Evolutionary conservation across 2,113 vertebrate species (phyloP).

Genomic region (Tyto alba): DNA sequence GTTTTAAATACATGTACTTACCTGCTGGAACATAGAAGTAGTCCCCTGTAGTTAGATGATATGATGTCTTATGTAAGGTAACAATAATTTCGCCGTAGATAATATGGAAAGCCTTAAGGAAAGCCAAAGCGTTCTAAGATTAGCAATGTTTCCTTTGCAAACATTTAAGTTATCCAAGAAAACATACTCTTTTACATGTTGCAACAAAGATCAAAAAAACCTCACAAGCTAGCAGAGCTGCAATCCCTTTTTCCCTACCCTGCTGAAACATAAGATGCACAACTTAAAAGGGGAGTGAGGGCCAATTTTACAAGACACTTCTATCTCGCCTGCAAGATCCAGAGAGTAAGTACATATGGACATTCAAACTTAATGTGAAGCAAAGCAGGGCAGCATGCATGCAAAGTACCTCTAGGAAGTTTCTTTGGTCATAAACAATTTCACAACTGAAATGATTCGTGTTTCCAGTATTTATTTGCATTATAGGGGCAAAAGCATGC

Average conservation of each 20-base stretch:
- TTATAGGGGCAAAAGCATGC: neutral
- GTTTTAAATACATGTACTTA: slow-evolving; percentile 18
- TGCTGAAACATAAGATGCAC: neutral
- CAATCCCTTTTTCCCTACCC: neutral
- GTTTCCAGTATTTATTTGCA: neutral
- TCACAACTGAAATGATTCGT: neutral
- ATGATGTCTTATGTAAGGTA: slow-evolving; percentile 65
- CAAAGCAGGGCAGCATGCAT: neutral
- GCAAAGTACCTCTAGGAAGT: neutral
- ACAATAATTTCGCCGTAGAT: slow-evolving; percentile 60
- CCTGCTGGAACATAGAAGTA: slow-evolving; percentile 75
- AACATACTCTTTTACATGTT: neutral
- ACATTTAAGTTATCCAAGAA: neutral
- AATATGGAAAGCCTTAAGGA: slow-evolving; percentile 70
- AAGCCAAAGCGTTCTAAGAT: neutral
- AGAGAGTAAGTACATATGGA: neutral
- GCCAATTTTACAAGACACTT: neutral
- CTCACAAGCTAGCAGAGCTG: neutral
- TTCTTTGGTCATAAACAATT: neutral
- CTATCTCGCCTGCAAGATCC: neutral
- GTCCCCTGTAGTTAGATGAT: slow-evolving; percentile 66
- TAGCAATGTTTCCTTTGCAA: neutral
- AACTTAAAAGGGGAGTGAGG: neutral
- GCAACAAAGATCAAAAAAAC: neutral
- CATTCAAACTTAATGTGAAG: neutral